These are phyloP conservation scores for Cydia fagiglandana DNA, from an alignment of 1,140 invertebrate genomes.

Conservation along the genomic window DNA sequence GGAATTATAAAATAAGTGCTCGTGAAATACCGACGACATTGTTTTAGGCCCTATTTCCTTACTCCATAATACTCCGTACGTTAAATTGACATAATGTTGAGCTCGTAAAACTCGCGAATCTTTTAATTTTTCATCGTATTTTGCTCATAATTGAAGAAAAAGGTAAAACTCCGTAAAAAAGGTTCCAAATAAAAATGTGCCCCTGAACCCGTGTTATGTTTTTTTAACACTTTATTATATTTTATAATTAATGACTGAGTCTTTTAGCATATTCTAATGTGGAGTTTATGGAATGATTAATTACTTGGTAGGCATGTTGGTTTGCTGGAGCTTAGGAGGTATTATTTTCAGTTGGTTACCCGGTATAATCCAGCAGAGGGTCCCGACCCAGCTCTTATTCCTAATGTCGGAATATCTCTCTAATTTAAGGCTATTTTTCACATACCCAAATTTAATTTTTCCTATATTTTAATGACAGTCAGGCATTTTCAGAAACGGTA, in stretches of 20 bases:
- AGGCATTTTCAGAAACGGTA: too few relatives aligned
- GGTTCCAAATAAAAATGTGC: not conserved
- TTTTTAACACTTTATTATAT: slow-evolving; percentile 32
- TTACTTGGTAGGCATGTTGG: slow-evolving; percentile 1
- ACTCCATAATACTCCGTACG: not conserved
- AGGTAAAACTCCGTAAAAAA: slow-evolving; percentile 1
- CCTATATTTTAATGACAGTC: too few relatives aligned
- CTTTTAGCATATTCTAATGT: slow-evolving; percentile 20
- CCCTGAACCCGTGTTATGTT: not conserved
- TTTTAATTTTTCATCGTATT: slow-evolving; percentile 19
- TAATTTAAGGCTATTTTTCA: not conserved
- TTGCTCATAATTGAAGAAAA: slow-evolving; percentile 18
- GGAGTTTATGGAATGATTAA: slow-evolving; percentile 30
- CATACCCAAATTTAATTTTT: too few relatives aligned
- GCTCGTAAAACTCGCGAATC: slow-evolving; percentile 10
- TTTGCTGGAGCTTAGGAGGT: slow-evolving; percentile 19
- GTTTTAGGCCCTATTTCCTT: slow-evolving; percentile 19
- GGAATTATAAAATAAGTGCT: slow-evolving; percentile 5
- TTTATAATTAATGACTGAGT: slow-evolving; percentile 25
- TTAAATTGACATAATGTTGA: slow-evolving; percentile 13
- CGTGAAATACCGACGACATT: not conserved
- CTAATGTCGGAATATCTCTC: not conserved
- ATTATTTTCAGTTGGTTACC: slow-evolving; percentile 25
- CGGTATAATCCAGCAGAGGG: slow-evolving; percentile 8
- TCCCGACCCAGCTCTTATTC: not conserved